These are phyloP conservation scores for Calliopsis andreniformis DNA, from an alignment of 1,140 invertebrate species.

Conservation along the genomic window DNA sequence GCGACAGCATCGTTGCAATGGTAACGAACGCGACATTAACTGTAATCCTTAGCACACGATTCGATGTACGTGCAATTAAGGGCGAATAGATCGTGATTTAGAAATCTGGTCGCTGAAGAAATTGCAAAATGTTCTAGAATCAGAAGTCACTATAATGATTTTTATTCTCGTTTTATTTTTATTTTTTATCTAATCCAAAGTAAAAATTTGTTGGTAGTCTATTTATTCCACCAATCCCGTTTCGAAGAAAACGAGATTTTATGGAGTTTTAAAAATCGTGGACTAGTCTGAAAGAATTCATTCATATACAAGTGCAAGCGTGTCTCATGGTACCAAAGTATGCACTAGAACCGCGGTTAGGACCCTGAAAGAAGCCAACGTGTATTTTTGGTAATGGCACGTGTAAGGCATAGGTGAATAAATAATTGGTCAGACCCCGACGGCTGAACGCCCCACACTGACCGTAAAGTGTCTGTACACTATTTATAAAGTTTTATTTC, in stretches of 20 bases:
- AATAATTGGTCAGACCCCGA: slow-evolving; percentile 61
- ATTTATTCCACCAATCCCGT: too few relatives aligned
- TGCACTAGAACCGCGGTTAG: slow-evolving; percentile 3
- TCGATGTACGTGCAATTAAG: too few relatives aligned
- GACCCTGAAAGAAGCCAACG: slow-evolving; percentile 53
- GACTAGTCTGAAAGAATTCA: background rate
- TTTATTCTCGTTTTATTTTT: too few relatives aligned
- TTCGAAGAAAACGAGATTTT: too few relatives aligned
- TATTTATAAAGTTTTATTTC: slow-evolving; percentile 65
- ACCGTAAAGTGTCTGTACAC: slow-evolving; percentile 29
- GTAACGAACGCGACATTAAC: slow-evolving; percentile 11
- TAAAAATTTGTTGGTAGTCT: too few relatives aligned
- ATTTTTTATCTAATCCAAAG: too few relatives aligned
- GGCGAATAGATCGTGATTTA: too few relatives aligned
- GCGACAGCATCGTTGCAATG: background rate
- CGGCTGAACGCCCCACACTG: slow-evolving; percentile 20
- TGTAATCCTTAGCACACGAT: background rate
- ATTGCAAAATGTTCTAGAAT: too few relatives aligned
- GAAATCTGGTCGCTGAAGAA: background rate
- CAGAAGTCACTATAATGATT: too few relatives aligned
- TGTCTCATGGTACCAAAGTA: background rate
- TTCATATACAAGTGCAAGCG: slow-evolving; percentile 44
- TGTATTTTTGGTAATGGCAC: slow-evolving; percentile 70
- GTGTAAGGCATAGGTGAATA: slow-evolving; percentile 64
- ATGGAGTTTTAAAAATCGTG: too few relatives aligned